These are phyloP conservation scores for Chaunax sp. DNA, from an alignment of 2,797 vertebrate genomes.

Conservation along the genomic window DNA sequence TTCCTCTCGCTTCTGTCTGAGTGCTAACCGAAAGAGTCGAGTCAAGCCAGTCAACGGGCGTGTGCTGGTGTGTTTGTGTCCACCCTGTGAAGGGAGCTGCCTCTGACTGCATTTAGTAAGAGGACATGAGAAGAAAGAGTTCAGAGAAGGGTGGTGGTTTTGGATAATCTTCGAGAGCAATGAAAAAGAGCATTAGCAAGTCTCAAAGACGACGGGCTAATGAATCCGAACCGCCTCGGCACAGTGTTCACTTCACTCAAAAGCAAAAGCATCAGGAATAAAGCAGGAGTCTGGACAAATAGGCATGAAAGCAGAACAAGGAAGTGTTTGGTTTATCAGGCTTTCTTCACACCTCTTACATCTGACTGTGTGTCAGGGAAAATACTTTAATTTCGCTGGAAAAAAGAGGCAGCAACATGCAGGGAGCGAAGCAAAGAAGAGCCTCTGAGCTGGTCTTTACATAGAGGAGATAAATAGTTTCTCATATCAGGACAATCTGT, in stretches of 20 bases:
- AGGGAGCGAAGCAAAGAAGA: conserved; percentile 30
- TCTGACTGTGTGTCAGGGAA: conserved; percentile 22
- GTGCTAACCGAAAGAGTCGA: conserved; percentile 11
- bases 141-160: conserved; percentile 34
- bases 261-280: conserved; percentile 28
- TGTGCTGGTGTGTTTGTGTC: conserved; percentile 4
- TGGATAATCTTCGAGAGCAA: conserved; percentile 59
- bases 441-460: conserved; percentile 41
- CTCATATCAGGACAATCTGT: conserved; percentile 48
- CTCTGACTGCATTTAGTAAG: conserved; percentile 15
- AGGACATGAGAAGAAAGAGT: conserved; percentile 21
- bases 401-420: conserved; percentile 11
- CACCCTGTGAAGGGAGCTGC: background rate
- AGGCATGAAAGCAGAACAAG: conserved; percentile 47
- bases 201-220: conserved; percentile 50
- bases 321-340: conserved; percentile 38
- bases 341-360: too few species aligned
- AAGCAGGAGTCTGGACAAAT: conserved; percentile 28
- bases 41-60: conserved; percentile 7
- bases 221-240: conserved; percentile 25
- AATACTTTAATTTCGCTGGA: conserved; percentile 17
- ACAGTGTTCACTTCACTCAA: conserved; percentile 49
- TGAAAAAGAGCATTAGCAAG: conserved; percentile 63
- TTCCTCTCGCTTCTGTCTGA: conserved; percentile 2
- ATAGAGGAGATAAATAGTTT: conserved; percentile 33